Base-by-base conservation (phyloP, 1,140 invertebrate genomes). In the Papilio aristodemus region DNA sequence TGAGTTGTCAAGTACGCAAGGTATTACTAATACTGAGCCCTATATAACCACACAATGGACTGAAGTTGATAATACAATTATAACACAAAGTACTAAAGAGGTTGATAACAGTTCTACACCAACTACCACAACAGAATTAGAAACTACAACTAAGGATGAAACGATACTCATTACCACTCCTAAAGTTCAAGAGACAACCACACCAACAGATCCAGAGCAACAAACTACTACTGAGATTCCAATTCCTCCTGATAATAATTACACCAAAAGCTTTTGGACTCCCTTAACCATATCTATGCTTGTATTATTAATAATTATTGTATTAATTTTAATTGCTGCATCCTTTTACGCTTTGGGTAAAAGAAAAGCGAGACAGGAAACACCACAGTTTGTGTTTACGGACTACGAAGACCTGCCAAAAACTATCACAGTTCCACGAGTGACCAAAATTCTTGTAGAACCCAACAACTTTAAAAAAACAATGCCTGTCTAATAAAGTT, bases 201-300 rank as follows among this genome's bases (percentile, higher is more conserved):
- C 46, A 6, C 46, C 22, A 54, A 22, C 46, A 25, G 46, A 54
- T 54, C 13, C 46, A 25, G 19, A 54, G 3, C 19, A 25, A 25
- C 17, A 13, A 54, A 22, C 3, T 9, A 54, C 46, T 25, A 54
- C 46, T 11, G 9, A 10, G 9, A 17, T 4, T 36, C n/a, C 10
- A 50, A 19, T 46, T 36, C n/a, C 43, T n/a, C 41, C 63, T 39
- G 54, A 19, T n/a, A 32, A 38, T 17, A n/a, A 57, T 58, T 41
- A 37, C 11, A 43, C 32, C 11, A 38, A 46, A 14, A 41, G 67
- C 19, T 74, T 76, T 66, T 76, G 74, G 74, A 76, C 54, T 27
- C 69, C 77, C 14, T 43, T 76, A n/a, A 72, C 69, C 5, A 78
- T 78, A 32, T 60, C 72, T n/a, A 63, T 78, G 46, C 64, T 70